Evolutionary conservation across 2,113 vertebrate genomes (phyloP).

Genomic region (Paramormyrops kingsleyae): DNA sequence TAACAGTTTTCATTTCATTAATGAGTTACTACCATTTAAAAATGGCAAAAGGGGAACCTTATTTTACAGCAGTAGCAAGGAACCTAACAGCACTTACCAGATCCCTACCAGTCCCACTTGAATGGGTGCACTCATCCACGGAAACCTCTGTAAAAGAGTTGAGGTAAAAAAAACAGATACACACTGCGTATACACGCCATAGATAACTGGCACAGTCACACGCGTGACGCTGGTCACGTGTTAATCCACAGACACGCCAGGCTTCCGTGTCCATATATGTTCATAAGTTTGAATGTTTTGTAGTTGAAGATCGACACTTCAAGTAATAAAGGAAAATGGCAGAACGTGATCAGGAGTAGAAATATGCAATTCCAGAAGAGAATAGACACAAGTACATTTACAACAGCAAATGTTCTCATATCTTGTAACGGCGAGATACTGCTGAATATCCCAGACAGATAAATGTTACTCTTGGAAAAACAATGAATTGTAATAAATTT

Average conservation of each 20-base stretch:
- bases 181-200: background rate
- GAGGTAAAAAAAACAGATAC: background rate
- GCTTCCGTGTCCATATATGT: background rate
- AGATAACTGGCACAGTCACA: background rate
- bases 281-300: background rate
- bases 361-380: background rate
- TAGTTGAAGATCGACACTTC: background rate
- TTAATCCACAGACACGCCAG: background rate
- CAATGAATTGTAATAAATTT: background rate
- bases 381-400: background rate
- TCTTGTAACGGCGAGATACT: background rate
- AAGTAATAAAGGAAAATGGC: background rate
- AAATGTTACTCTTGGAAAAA: background rate
- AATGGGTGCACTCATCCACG: conserved; percentile 98
- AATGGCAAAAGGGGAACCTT: background rate
- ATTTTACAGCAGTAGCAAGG: background rate
- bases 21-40: background rate
- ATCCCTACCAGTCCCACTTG: conserved; percentile 92
- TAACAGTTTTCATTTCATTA: background rate
- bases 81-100: conserved; percentile 71
- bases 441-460: background rate
- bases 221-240: background rate
- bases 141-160: conserved; percentile 76
- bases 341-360: background rate
- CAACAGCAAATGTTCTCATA: background rate